phyloP scores from a whole-genome alignment of 2,113 vertebrate species.

The Oncorhynchus mykiss region DNA sequence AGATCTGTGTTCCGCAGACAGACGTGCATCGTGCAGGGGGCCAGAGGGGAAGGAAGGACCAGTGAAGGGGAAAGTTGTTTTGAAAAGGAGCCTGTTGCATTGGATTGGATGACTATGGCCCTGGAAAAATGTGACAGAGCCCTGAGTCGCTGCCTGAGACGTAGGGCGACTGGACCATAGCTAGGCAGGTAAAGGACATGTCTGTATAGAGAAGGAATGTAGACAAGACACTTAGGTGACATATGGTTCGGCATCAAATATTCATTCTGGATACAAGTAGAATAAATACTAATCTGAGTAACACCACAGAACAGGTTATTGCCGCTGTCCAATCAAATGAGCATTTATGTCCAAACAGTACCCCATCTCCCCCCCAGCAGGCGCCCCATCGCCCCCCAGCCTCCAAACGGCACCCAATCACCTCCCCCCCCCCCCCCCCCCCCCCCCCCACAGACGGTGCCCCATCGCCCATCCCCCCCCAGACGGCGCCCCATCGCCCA shows the following conservation, averaged over 20 bases:
- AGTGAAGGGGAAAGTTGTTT: conserved; percentile 42
- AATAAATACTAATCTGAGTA: too few relatives aligned
- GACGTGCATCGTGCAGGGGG: background rate
- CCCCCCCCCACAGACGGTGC: too few relatives aligned
- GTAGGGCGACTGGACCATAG: background rate
- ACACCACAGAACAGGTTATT: too few relatives aligned
- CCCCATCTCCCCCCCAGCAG: too few relatives aligned
- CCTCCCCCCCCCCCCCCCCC: too few relatives aligned
- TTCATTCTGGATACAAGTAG: background rate
- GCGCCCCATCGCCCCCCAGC: too few relatives aligned
- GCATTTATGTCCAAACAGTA: too few relatives aligned
- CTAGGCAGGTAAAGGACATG: background rate
- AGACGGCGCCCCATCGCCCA: too few relatives aligned
- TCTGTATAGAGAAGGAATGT: background rate
- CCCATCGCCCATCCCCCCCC: too few relatives aligned
- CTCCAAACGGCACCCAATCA: too few relatives aligned
- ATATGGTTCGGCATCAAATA: conserved; percentile 13
- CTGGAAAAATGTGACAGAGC: conserved; percentile 52
- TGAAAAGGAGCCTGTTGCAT: background rate
- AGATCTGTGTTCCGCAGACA: conserved; percentile 4
- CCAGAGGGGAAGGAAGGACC: conserved; percentile 14
- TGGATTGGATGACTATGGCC: conserved; percentile 21
- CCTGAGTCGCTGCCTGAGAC: background rate
- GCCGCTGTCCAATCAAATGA: too few relatives aligned
- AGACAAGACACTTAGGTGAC: conserved; percentile 10